phyloP scores from a whole-genome alignment of 2,888 invertebrate genomes.

The Buathra laborator region DNA sequence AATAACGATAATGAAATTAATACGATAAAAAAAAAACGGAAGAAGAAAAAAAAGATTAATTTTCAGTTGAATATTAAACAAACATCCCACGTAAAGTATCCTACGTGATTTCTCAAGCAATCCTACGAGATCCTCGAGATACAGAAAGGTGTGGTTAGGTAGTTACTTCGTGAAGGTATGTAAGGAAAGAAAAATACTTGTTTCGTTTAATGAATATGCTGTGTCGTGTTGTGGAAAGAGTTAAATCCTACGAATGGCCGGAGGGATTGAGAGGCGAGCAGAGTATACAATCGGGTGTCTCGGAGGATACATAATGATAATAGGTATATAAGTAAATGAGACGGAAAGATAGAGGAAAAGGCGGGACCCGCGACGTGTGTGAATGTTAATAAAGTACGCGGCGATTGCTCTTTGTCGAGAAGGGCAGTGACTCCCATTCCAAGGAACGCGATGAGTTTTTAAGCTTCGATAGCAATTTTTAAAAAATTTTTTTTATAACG shows the following conservation, averaged over 20 bases:
- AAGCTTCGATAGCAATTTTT: background rate
- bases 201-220: constrained; percentile 64
- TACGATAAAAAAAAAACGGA: background rate
- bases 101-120: constrained; percentile 34
- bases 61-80: constrained; percentile 44
- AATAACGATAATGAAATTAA: background rate
- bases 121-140: constrained; percentile 48
- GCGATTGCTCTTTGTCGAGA: constrained; percentile 70
- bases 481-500: background rate
- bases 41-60: background rate
- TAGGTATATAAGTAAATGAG: constrained; percentile 59
- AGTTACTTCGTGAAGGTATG: constrained; percentile 43
- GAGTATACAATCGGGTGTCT: constrained; percentile 62
- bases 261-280: constrained; percentile 54
- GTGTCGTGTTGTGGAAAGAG: constrained; percentile 64
- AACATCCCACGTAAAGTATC: constrained; percentile 43
- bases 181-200: constrained; percentile 34
- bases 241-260: constrained; percentile 62
- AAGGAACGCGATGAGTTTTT: constrained; percentile 35
- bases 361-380: constrained; percentile 75
- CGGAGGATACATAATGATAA: constrained; percentile 65
- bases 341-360: constrained; percentile 70
- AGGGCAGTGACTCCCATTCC: constrained; percentile 74
- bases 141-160: constrained; percentile 28
- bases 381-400: constrained; percentile 78